phyloP scores from a whole-genome alignment of 2,888 invertebrate genomes.

The Pachydiplax longipennis region DNA sequence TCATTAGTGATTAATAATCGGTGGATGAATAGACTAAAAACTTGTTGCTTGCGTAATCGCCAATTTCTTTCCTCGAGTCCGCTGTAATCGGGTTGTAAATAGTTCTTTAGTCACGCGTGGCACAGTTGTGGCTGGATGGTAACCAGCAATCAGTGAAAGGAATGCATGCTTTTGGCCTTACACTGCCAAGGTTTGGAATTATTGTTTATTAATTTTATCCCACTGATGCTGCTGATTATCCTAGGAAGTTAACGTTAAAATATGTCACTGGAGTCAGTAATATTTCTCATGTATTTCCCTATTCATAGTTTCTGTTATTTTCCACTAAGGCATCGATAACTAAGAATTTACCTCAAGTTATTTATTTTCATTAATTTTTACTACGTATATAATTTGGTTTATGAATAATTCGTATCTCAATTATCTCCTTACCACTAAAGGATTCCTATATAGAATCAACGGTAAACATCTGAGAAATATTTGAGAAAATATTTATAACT shows the following conservation, averaged over 20 bases:
- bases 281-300: too few species aligned
- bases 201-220: background rate
- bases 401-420: too few species aligned
- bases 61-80: background rate
- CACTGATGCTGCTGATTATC: background rate
- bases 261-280: too few species aligned
- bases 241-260: background rate
- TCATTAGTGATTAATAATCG: background rate
- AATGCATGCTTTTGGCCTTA: background rate
- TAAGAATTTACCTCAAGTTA: too few species aligned
- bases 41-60: background rate
- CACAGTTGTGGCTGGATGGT: constrained; percentile 15
- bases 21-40: background rate
- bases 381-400: too few species aligned
- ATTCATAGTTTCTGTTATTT: too few species aligned
- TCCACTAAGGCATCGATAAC: too few species aligned
- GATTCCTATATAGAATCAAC: too few species aligned
- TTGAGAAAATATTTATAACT: too few species aligned
- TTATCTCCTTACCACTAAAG: too few species aligned
- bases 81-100: background rate
- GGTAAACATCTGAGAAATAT: too few species aligned
- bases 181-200: background rate
- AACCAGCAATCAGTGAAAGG: constrained; percentile 24
- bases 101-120: constrained; percentile 29
- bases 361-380: too few species aligned